Evolutionary conservation across 2,888 invertebrate genomes (phyloP).

Genomic region (Odontocerum albicorne): DNA sequence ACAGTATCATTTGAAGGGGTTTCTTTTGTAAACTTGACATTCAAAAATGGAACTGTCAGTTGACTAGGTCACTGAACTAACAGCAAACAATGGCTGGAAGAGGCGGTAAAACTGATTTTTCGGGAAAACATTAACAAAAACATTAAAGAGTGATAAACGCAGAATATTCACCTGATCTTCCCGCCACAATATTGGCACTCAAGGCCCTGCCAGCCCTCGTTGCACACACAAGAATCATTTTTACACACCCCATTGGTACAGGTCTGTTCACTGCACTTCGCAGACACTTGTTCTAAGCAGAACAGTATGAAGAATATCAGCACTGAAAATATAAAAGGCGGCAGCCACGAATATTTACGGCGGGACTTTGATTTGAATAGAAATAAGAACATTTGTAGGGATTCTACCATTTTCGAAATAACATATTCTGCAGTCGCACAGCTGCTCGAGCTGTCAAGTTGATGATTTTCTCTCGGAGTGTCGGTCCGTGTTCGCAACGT

Average conservation of each 20-base stretch:
- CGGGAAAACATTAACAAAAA: neutral
- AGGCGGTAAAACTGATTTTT: no score
- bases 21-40: conserved; percentile 27
- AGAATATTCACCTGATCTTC: conserved; percentile 78
- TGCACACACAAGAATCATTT: conserved; percentile 86
- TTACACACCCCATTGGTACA: conserved; percentile 69
- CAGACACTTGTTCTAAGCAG: conserved; percentile 47
- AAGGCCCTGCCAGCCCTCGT: conserved; percentile 90
- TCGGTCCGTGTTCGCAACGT: no score
- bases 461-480: no score
- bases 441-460: no score
- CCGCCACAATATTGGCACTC: conserved; percentile 94
- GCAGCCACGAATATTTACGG: conserved; percentile 67
- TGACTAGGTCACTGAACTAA: conserved; percentile 33
- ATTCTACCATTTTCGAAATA: conserved; percentile 77
- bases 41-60: conserved; percentile 34
- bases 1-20: no score
- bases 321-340: conserved; percentile 56
- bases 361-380: conserved; percentile 83
- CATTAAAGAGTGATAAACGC: neutral
- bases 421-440: conserved; percentile 57
- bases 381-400: conserved; percentile 84
- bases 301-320: conserved; percentile 59
- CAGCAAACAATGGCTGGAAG: conserved; percentile 25
- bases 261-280: conserved; percentile 52